Evolutionary conservation across 2,797 vertebrate genomes (phyloP).

Genomic region (Danio choprae): DNA sequence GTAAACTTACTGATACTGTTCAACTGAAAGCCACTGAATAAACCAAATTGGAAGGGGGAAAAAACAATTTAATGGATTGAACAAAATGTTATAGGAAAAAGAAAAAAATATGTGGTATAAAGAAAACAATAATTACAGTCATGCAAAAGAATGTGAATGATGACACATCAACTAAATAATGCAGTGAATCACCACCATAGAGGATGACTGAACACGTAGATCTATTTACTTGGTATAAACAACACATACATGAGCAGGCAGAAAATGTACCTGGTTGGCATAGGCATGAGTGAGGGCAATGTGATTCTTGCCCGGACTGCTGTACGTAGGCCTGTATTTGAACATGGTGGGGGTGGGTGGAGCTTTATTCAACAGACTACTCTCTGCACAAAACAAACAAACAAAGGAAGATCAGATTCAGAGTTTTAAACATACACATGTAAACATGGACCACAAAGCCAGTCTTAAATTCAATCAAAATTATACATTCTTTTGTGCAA

Average conservation of each 20-base stretch:
- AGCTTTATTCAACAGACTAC: slow-evolving; percentile 87
- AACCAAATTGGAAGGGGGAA: slow-evolving; percentile 68
- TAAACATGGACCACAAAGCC: too few relatives aligned
- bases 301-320: slow-evolving; percentile 88
- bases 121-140: slow-evolving; percentile 24
- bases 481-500: too few relatives aligned
- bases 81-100: slow-evolving; percentile 52
- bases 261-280: slow-evolving; percentile 79
- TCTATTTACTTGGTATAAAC: neutral
- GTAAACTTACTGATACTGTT: slow-evolving; percentile 83
- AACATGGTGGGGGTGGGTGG: slow-evolving; percentile 97
- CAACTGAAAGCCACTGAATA: slow-evolving; percentile 82
- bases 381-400: slow-evolving; percentile 75
- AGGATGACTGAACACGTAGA: neutral
- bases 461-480: too few relatives aligned
- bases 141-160: slow-evolving; percentile 35
- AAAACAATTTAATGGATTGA: slow-evolving; percentile 58
- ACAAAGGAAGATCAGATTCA: slow-evolving; percentile 1
- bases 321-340: slow-evolving; percentile 91
- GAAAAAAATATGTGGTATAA: slow-evolving; percentile 55
- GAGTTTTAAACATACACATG: neutral
- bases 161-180: slow-evolving; percentile 5
- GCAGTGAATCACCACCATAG: neutral
- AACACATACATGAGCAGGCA: neutral
- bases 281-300: slow-evolving; percentile 83